Evolutionary conservation across 2,113 vertebrate genomes (phyloP).

Genomic region (Brachyhypopomus gauderio): DNA sequence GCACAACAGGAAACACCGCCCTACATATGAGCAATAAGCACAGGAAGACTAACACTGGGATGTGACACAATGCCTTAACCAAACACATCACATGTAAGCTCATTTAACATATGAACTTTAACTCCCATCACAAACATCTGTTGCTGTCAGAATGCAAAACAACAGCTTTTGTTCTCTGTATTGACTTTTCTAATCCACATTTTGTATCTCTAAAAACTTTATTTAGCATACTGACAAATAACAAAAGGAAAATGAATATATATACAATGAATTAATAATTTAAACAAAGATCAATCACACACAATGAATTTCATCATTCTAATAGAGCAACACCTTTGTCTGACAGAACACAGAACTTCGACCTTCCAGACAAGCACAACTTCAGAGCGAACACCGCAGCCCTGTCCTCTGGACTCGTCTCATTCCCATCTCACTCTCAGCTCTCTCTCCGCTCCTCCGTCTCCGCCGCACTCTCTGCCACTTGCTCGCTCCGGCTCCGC

Average conservation of each 20-base stretch:
- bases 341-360: constrained; percentile 5
- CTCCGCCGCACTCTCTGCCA: constrained; percentile 26
- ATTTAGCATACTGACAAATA: too few species aligned
- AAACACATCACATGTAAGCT: neutral
- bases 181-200: too few species aligned
- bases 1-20: neutral
- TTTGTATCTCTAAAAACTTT: too few species aligned
- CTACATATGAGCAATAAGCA: neutral
- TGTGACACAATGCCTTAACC: neutral
- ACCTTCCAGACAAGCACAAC: neutral
- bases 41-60: neutral
- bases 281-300: too few species aligned
- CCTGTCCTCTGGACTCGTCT: neutral
- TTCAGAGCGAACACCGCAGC: neutral
- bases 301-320: too few species aligned
- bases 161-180: too few species aligned
- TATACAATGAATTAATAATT: too few species aligned
- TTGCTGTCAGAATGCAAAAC: neutral
- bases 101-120: neutral
- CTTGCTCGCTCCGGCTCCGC: neutral
- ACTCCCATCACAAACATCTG: neutral
- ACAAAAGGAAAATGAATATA: too few species aligned
- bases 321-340: too few species aligned
- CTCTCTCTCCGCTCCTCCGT: constrained; percentile 7
- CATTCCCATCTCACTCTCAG: neutral